A percentile compares a stretch with the other conserved stretches of the same genome.
Conservation (phyloP, 2,113 vertebrate species). For the Oreochromis tanganicae region DNA sequence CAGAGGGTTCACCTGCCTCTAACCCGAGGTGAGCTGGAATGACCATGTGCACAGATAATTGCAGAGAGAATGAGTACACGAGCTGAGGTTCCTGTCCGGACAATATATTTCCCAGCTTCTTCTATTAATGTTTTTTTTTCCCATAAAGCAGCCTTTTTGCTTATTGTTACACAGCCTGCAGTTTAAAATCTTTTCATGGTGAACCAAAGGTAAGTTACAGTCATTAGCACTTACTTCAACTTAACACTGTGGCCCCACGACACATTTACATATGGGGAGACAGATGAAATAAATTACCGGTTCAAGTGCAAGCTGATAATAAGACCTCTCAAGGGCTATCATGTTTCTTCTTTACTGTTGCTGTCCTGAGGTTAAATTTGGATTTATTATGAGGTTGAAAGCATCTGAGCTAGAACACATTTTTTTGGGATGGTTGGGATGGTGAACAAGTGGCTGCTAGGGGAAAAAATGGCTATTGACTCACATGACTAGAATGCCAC, state of each 20-base stretch:
- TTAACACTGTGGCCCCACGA: conserved; percentile 9
- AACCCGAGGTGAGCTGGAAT: neutral
- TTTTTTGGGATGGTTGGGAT: neutral
- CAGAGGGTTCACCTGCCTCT: neutral
- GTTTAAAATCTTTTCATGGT: neutral
- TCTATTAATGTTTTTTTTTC: neutral
- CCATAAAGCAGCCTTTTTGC: neutral
- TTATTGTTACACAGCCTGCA: neutral
- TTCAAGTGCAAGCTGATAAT: conserved; percentile 40
- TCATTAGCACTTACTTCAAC: conserved; percentile 10
- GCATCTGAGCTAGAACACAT: neutral
- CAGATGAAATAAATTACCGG: conserved; percentile 32
- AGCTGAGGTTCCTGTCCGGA: neutral
- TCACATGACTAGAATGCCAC: neutral
- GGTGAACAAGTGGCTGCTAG: neutral
- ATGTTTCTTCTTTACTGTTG: conserved; percentile 11
- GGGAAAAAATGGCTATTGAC: neutral
- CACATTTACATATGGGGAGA: conserved; percentile 10
- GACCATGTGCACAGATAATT: neutral
- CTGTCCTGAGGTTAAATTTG: conserved; percentile 20
- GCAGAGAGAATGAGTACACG: neutral
- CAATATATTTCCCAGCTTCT: neutral
- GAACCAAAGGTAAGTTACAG: neutral
- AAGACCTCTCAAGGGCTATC: conserved; percentile 4
- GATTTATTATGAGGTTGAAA: conserved; percentile 7